phyloP scores from a whole-genome alignment of 2,797 vertebrate species.

The Helostoma temminkii region DNA sequence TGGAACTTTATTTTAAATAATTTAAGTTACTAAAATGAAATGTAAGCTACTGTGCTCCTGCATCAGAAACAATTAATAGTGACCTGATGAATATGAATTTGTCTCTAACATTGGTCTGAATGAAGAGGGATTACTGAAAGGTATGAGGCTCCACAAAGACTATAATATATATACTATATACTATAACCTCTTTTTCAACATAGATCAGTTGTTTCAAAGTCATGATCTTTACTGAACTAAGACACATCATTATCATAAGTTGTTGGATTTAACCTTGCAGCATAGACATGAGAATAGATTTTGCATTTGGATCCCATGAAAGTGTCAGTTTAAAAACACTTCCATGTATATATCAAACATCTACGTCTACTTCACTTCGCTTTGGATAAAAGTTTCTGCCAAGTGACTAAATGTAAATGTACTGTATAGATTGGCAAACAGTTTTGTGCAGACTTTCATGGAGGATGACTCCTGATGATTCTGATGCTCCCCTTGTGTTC shows the following conservation, averaged over 20 bases:
- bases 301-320: background rate
- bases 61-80: constrained; percentile 21
- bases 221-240: constrained; percentile 45
- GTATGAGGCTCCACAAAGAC: constrained; percentile 39
- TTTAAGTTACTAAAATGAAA: constrained; percentile 25
- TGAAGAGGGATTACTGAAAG: constrained; percentile 51
- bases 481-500: no score
- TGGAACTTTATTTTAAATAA: background rate
- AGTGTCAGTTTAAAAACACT: background rate
- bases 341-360: background rate
- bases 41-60: constrained; percentile 17
- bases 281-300: background rate
- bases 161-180: no score
- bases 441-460: background rate
- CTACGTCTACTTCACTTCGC: no score
- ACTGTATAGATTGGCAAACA: background rate
- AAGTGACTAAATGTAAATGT: no score
- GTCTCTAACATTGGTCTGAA: constrained; percentile 44
- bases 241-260: constrained; percentile 14
- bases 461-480: no score
- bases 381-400: no score
- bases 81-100: constrained; percentile 53
- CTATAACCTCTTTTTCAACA: constrained; percentile 38
- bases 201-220: constrained; percentile 16
- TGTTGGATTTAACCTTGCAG: constrained; percentile 13